These are phyloP conservation scores for Ophion costatus DNA, from an alignment of 2,888 invertebrate species.

Conservation along the genomic window DNA sequence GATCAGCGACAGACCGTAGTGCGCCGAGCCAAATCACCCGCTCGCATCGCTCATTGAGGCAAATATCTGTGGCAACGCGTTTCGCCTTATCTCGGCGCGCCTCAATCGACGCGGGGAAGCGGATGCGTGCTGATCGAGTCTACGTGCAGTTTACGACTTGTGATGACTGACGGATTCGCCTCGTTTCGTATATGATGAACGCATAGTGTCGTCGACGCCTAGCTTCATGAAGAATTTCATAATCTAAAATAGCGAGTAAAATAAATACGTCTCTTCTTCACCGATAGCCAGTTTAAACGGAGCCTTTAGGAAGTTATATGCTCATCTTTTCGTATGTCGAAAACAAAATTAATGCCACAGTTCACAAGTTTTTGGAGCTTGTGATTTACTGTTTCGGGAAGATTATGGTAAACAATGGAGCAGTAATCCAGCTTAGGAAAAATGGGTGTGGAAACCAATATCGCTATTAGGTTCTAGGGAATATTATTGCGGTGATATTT, in stretches of 20 bases:
- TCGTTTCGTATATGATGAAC: no score
- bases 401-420: not conserved
- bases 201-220: no score
- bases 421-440: slow-evolving; percentile 7
- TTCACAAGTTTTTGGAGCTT: not conserved
- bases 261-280: not conserved
- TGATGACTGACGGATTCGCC: no score
- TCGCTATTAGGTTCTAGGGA: not conserved
- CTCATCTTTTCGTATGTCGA: slow-evolving; percentile 5
- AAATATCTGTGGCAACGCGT: no score
- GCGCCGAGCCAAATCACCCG: no score
- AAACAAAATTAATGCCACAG: not conserved
- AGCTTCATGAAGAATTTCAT: not conserved
- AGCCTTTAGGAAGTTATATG: slow-evolving; percentile 33
- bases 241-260: not conserved
- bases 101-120: no score
- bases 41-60: no score
- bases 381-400: not conserved
- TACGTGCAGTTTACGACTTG: no score
- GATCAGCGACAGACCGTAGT: no score
- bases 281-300: slow-evolving; percentile 33
- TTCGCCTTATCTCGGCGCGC: no score
- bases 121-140: no score
- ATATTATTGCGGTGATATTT: slow-evolving; percentile 25
- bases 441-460: not conserved